Base-by-base conservation (phyloP, 1,140 invertebrate species). In the Piezodorus guildinii region DNA sequence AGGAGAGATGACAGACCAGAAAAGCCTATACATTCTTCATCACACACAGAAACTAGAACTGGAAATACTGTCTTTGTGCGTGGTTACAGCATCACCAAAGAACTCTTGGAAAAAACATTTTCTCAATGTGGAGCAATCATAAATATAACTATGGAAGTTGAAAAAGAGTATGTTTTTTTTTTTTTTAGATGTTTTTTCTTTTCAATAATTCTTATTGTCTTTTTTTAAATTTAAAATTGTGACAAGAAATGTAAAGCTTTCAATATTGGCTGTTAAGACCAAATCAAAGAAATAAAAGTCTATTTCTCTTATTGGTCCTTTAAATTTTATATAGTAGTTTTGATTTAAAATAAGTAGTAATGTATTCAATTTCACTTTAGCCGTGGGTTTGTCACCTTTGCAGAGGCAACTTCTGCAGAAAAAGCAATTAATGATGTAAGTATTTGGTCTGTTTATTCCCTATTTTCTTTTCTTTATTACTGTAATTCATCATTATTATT, bases 301-400 rank as follows among this genome's bases (percentile, higher is more conserved):
- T n/a, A n/a, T n/a, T n/a, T n/a, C n/a, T n/a, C n/a, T n/a, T n/a
- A n/a, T n/a, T n/a, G n/a, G n/a, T n/a, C n/a, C n/a, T n/a, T n/a
- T n/a, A n/a, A n/a, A n/a, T n/a, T n/a, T n/a, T n/a, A n/a, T n/a
- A n/a, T n/a, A n/a, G n/a, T n/a, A n/a, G n/a, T n/a, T n/a, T n/a
- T n/a, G n/a, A n/a, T 30, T 30, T 30, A 30, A 4, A 30, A 30
- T n/a, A 30, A 30, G 27, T 30, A 30, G 27, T 30, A 30, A 30
- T 30, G 27, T 30, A 30, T 30, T 30, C 27, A 30, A 30, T 8
- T 30, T 39, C 12, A 72, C 78, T 79, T 72, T 72, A 87, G 84
- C 74, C 90, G 91, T 72, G 92, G 90, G 12, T 96, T 94, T 78
- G 82, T 97, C 9, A 93, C 92, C 5, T 97, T 96, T 79, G 91